A percentile compares a stretch with the other conserved stretches of the same genome.
Conservation (phyloP, 2,888 invertebrate genomes). For the Pheosia tremula region DNA sequence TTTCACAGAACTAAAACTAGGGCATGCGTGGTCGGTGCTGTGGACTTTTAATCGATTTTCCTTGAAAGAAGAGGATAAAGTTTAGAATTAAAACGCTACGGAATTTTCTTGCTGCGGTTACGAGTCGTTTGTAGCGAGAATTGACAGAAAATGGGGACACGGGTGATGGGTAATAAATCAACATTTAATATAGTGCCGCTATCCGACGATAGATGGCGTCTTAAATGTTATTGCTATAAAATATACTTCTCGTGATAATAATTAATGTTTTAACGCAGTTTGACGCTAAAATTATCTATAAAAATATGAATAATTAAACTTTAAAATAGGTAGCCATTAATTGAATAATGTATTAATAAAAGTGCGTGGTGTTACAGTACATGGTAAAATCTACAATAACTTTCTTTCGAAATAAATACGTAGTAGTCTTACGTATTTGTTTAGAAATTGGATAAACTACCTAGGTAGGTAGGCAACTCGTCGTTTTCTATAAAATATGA, state of each 20-base stretch:
- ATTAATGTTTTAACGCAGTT: too few species aligned
- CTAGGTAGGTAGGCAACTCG: too few species aligned
- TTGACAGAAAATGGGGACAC: constrained; percentile 65
- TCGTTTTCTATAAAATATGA: too few species aligned
- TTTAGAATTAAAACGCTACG: constrained; percentile 36
- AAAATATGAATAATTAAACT: too few species aligned
- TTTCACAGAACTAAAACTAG: constrained; percentile 72
- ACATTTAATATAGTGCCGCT: constrained; percentile 51
- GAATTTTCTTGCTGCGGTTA: constrained; percentile 34
- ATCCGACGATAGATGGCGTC: constrained; percentile 73
- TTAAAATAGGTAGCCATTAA: too few species aligned
- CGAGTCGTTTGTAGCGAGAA: constrained; percentile 55
- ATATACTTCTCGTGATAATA: too few species aligned
- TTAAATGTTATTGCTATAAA: constrained; percentile 10
- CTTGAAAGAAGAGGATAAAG: constrained; percentile 55
- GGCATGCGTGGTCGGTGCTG: constrained; percentile 61
- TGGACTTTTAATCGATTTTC: constrained; percentile 60
- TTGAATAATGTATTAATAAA: too few species aligned
- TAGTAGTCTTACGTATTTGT: too few species aligned
- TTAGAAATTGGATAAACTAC: too few species aligned
- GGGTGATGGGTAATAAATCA: constrained; percentile 53
- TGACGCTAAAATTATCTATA: too few species aligned
- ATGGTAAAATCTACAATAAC: background rate
- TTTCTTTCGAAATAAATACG: background rate
- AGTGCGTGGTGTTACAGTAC: too few species aligned